Evolutionary conservation across 2,113 vertebrate species (phyloP).

Genomic region (Loxodonta africana): DNA sequence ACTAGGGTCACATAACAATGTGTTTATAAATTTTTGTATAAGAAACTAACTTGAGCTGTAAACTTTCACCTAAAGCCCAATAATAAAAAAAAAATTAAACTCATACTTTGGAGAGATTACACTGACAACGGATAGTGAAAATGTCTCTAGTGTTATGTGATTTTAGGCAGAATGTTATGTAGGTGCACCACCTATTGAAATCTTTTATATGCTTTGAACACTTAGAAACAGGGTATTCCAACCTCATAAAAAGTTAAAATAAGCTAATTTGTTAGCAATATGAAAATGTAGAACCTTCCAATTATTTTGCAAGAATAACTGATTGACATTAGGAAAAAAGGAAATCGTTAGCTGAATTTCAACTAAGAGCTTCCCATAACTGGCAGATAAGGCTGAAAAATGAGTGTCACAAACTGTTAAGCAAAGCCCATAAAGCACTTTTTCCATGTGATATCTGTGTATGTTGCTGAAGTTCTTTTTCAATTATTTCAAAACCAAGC

Average conservation of each 20-base stretch:
- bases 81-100: no score
- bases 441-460: neutral
- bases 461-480: neutral
- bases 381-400: neutral
- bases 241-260: constrained; percentile 20
- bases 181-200: neutral
- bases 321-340: neutral
- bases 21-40: no score
- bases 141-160: constrained; percentile 21
- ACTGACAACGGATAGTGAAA: neutral
- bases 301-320: constrained; percentile 53
- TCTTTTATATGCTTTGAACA: no score
- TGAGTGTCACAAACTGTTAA: neutral
- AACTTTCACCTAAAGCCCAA: no score
- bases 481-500: constrained; percentile 30
- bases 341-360: constrained; percentile 36
- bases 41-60: no score
- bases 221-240: no score
- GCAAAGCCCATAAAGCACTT: neutral
- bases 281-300: constrained; percentile 42
- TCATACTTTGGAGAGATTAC: neutral
- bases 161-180: neutral
- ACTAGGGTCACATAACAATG: no score
- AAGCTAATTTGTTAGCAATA: constrained; percentile 16
- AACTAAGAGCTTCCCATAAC: neutral